Conservation (phyloP, 2,797 vertebrate genomes). For the Fratercula arctica region DNA sequence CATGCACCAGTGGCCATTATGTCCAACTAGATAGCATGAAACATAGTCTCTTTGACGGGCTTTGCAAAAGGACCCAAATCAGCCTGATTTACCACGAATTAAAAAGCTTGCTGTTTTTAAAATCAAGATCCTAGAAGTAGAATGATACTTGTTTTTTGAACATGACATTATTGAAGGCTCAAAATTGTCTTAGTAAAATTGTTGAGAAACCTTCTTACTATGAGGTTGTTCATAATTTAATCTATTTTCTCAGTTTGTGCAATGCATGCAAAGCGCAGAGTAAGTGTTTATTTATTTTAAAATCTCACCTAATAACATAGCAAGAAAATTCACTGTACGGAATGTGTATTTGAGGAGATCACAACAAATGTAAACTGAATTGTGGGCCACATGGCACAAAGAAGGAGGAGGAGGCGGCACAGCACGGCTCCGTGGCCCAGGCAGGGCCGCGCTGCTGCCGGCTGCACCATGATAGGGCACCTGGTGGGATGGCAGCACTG, state of each 20-base stretch:
- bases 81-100: not conserved
- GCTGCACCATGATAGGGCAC: not conserved
- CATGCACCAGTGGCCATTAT: too few species aligned
- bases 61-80: not conserved
- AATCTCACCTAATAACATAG: not conserved
- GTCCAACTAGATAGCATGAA: not conserved
- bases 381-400: not conserved
- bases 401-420: not conserved
- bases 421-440: not conserved
- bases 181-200: not conserved
- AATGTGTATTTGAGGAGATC: not conserved
- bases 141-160: not conserved
- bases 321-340: not conserved
- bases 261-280: not conserved
- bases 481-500: too few species aligned
- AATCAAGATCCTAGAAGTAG: not conserved
- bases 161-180: not conserved
- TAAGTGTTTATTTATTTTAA: not conserved
- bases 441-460: not conserved
- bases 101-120: not conserved
- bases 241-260: not conserved
- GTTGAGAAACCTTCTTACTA: not conserved
- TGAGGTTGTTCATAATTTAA: not conserved
- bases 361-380: not conserved
- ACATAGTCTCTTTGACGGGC: not conserved